phyloP scores from a whole-genome alignment of 2,888 invertebrate genomes.

The Xylota sylvarum region DNA sequence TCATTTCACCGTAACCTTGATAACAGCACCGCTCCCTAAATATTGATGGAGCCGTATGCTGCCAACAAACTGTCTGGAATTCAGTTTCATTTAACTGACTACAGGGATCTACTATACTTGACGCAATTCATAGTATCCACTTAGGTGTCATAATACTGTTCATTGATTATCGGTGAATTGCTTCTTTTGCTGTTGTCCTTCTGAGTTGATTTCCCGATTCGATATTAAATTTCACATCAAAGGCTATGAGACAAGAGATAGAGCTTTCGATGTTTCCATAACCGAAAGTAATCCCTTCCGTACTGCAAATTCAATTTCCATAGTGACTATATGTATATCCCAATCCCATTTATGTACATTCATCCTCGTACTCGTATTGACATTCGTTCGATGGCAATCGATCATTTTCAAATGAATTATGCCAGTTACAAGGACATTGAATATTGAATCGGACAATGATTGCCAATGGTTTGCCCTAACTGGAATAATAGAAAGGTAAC shows the following conservation, averaged over 20 bases:
- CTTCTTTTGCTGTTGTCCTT: constrained; percentile 15
- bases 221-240: constrained; percentile 38
- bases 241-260: neutral
- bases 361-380: constrained; percentile 7
- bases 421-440: constrained; percentile 55
- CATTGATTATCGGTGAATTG: constrained; percentile 38
- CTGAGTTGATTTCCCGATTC: neutral
- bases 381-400: constrained; percentile 43
- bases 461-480: constrained; percentile 19
- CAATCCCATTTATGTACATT: neutral
- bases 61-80: constrained; percentile 2
- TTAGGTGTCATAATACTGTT: constrained; percentile 44
- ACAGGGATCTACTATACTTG: neutral
- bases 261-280: neutral
- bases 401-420: constrained; percentile 61
- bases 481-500: neutral
- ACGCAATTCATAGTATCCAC: constrained; percentile 11
- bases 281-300: constrained; percentile 34
- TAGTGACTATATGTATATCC: neutral
- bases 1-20: constrained; percentile 29
- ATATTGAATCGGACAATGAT: constrained; percentile 53
- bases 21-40: neutral
- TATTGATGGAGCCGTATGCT: neutral
- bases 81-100: constrained; percentile 15
- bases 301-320: constrained; percentile 45